phyloP scores from a whole-genome alignment of 2,888 invertebrate species.

The Bimastos eiseni region DNA sequence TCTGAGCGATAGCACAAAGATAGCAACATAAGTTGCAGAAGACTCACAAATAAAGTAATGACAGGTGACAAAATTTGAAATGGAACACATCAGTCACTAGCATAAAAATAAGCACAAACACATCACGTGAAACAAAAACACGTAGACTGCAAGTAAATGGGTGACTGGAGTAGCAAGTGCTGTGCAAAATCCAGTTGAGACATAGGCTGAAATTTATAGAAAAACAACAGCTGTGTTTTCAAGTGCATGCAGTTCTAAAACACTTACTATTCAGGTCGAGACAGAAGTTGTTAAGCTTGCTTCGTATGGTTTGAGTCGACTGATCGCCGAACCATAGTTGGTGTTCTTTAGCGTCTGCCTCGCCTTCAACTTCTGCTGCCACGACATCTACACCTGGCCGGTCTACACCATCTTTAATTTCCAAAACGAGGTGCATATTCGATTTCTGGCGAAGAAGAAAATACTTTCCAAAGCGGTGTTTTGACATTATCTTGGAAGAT shows the following conservation, averaged over 20 bases:
- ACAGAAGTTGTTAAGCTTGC: slow-evolving; percentile 18
- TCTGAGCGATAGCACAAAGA: no score
- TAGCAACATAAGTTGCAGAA: no score
- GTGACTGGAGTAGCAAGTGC: neutral
- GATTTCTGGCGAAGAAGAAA: slow-evolving; percentile 16
- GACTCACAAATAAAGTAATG: no score
- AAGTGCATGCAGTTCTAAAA: no score
- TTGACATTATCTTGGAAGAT: neutral
- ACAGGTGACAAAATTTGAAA: no score
- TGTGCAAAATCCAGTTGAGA: neutral
- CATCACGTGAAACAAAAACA: neutral
- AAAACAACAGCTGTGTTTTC: neutral
- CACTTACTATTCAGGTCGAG: neutral
- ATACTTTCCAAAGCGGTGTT: neutral
- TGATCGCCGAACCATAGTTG: neutral
- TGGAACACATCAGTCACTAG: neutral
- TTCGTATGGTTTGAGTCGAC: neutral
- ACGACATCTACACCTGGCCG: neutral
- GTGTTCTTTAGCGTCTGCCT: neutral
- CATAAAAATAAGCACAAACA: neutral
- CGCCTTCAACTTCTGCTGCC: slow-evolving; percentile 14
- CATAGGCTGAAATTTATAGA: neutral
- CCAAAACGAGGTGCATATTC: slow-evolving; percentile 16
- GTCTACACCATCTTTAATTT: slow-evolving; percentile 8
- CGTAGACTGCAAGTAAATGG: neutral